Conservation (phyloP, 1,140 invertebrate genomes). For the Ectropis grisescens region DNA sequence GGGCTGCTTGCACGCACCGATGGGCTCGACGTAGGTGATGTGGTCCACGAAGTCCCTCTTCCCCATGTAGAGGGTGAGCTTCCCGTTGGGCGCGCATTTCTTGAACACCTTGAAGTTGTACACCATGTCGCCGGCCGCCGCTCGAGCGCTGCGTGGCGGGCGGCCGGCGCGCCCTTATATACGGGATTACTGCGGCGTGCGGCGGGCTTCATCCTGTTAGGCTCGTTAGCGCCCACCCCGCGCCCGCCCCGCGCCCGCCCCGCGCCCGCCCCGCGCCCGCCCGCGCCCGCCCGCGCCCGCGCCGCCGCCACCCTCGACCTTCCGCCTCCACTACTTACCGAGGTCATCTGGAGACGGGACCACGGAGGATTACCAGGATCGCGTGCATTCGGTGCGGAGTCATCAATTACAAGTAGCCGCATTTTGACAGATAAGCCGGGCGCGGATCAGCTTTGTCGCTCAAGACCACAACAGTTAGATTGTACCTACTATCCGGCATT, state of each 20-base stretch:
- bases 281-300: not conserved
- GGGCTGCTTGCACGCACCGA: conserved; percentile 80
- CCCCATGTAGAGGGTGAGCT: conserved; percentile 94
- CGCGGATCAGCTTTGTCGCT: no score
- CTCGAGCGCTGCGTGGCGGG: not conserved
- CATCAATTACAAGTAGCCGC: no score
- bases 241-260: conserved; percentile 8
- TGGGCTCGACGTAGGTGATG: conserved; percentile 90
- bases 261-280: not conserved
- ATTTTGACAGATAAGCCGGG: no score
- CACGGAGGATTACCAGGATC: no score
- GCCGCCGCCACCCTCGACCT: no score
- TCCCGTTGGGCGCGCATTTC: conserved; percentile 94
- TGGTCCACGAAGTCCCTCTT: conserved; percentile 98
- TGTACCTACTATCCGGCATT: no score
- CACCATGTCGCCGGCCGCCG: conserved; percentile 75
- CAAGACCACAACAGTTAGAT: no score
- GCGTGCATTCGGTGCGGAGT: no score
- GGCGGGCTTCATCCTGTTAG: conserved; percentile 49
- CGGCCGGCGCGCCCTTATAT: conserved; percentile 22
- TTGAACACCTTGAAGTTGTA: conserved; percentile 95
- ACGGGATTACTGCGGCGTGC: conserved; percentile 44
- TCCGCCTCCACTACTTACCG: no score
- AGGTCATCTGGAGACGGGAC: no score
- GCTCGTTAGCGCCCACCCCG: conserved; percentile 22